Evolutionary conservation across 2,797 vertebrate genomes (phyloP).

Genomic region (Heliangelus exortis): DNA sequence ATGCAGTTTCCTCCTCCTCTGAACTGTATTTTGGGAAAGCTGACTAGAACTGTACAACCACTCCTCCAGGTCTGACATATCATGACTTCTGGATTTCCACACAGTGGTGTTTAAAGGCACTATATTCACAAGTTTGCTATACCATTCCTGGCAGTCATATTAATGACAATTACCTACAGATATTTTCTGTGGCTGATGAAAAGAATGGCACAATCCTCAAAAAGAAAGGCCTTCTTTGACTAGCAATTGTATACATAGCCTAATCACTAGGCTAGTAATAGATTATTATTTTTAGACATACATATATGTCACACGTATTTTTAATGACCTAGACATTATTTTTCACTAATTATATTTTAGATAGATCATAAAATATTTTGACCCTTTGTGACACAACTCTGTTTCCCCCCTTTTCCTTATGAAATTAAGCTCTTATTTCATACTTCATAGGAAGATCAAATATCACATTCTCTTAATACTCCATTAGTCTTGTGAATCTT

Average conservation of each 20-base stretch:
- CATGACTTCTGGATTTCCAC: neutral
- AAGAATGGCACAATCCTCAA: neutral
- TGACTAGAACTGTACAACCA: neutral
- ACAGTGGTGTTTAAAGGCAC: neutral
- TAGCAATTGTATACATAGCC: neutral
- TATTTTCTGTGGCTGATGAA: neutral
- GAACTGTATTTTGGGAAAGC: neutral
- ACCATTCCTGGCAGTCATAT: neutral
- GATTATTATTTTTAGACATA: neutral
- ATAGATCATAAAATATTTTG: conserved; percentile 18
- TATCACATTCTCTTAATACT: neutral
- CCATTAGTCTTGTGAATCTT: conserved; percentile 6
- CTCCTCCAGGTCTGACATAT: neutral
- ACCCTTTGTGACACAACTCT: neutral
- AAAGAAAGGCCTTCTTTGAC: neutral
- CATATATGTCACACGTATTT: conserved; percentile 57
- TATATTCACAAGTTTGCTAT: neutral
- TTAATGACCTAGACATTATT: conserved; percentile 75
- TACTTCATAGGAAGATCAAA: conserved; percentile 15
- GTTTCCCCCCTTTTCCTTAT: neutral
- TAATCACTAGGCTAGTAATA: neutral
- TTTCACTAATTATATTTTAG: conserved; percentile 72
- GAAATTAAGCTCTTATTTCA: conserved; percentile 21
- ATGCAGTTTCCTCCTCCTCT: neutral
- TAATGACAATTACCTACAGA: neutral